These are phyloP conservation scores for Drosophila merina DNA, from an alignment of 2,888 invertebrate species.

Conservation along the genomic window DNA sequence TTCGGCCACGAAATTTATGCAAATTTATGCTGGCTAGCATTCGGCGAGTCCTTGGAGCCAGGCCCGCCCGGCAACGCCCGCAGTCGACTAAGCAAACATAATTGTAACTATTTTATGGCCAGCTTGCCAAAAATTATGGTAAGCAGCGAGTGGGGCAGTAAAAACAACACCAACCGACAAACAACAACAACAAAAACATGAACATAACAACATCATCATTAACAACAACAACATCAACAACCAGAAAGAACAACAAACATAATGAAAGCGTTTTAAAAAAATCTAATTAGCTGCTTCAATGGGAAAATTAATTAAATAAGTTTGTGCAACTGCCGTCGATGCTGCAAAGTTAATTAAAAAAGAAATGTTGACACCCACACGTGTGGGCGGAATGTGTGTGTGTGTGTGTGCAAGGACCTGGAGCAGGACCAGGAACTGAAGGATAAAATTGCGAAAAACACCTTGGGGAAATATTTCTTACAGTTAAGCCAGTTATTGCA, in stretches of 20 bases:
- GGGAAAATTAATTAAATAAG: slow-evolving; percentile 75
- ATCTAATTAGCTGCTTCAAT: slow-evolving; percentile 76
- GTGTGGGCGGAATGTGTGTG: slow-evolving; percentile 3
- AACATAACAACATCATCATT: slow-evolving; percentile 33
- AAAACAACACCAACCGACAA: too few species aligned
- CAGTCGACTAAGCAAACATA: slow-evolving; percentile 51
- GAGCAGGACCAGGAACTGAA: neutral
- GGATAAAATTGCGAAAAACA: slow-evolving; percentile 27
- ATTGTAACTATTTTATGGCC: slow-evolving; percentile 54
- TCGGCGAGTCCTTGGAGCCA: slow-evolving; percentile 6
- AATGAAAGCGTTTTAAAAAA: slow-evolving; percentile 45
- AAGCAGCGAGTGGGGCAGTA: slow-evolving; percentile 22
- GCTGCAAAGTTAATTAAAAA: slow-evolving; percentile 72
- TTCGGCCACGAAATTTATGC: slow-evolving; percentile 46
- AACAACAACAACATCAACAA: slow-evolving; percentile 16
- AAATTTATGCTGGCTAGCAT: slow-evolving; percentile 63
- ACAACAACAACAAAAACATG: slow-evolving; percentile 13
- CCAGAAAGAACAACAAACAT: slow-evolving; percentile 15
- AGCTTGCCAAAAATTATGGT: slow-evolving; percentile 52
- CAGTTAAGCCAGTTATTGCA: slow-evolving; percentile 24
- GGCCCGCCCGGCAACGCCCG: slow-evolving; percentile 23
- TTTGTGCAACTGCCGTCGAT: slow-evolving; percentile 59
- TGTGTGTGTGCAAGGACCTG: neutral
- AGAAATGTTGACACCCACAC: slow-evolving; percentile 47
- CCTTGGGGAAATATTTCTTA: slow-evolving; percentile 29